A percentile compares a stretch with the other conserved stretches of the same genome.
Evolutionary conservation across 1,140 invertebrate species (phyloP).

Genomic region (Drosophila sechellia): DNA sequence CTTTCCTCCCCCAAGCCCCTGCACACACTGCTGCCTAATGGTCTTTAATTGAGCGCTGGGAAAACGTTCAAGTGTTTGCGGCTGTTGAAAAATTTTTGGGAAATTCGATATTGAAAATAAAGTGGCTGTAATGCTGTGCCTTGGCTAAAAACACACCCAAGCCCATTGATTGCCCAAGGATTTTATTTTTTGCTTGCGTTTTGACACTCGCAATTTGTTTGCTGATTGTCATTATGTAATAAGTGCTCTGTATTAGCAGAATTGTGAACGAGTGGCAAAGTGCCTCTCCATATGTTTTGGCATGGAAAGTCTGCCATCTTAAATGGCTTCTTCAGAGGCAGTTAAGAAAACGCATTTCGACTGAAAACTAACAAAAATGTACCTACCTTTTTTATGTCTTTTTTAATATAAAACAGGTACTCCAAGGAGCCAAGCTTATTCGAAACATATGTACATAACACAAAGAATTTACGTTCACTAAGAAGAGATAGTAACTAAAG

Average conservation of each 20-base stretch:
- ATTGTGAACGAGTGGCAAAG: constrained; percentile 5
- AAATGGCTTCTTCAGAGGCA: not conserved
- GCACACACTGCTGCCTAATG: constrained; percentile 61
- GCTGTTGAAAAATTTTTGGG: constrained; percentile 66
- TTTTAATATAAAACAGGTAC: too few relatives aligned
- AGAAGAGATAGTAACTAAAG: too few relatives aligned
- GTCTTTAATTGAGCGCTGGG: constrained; percentile 81
- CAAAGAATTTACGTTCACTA: not conserved
- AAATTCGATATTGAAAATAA: constrained; percentile 77
- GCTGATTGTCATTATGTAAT: constrained; percentile 27
- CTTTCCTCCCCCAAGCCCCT: constrained; percentile 26
- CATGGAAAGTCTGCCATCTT: not conserved
- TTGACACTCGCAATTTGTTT: constrained; percentile 33
- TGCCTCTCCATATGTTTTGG: not conserved
- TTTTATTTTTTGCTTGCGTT: constrained; percentile 8
- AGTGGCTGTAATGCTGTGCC: constrained; percentile 54
- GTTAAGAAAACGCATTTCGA: too few relatives aligned
- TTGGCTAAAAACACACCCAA: constrained; percentile 23
- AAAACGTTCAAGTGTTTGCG: constrained; percentile 80
- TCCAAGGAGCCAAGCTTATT: too few relatives aligned
- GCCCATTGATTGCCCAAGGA: constrained; percentile 7
- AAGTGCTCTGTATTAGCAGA: constrained; percentile 15
- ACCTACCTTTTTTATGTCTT: too few relatives aligned
- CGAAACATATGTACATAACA: not conserved
- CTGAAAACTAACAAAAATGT: too few relatives aligned